phyloP scores from a whole-genome alignment of 1,140 invertebrate species.

The Brachionus asplanchnoidis region DNA sequence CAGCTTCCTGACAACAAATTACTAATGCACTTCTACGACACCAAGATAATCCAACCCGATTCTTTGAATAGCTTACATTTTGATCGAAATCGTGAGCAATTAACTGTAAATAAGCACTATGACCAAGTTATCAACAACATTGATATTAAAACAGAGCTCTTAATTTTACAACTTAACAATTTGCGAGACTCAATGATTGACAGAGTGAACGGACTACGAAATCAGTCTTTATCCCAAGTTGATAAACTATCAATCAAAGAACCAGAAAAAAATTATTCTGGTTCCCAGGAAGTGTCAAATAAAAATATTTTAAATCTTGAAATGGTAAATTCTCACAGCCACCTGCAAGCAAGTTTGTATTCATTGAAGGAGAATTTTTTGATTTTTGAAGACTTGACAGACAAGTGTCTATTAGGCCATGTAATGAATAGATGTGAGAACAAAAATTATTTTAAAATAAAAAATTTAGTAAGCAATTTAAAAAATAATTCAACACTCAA shows the following conservation, averaged over 20 bases:
- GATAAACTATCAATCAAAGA: neutral
- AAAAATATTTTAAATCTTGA: neutral
- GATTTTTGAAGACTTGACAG: neutral
- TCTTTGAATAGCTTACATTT: neutral
- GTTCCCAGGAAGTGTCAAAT: neutral
- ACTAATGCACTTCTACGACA: neutral
- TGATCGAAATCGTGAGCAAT: neutral
- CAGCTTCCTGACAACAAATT: neutral
- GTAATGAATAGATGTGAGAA: neutral
- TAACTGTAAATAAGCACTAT: neutral
- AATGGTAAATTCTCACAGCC: neutral
- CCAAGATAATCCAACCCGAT: neutral
- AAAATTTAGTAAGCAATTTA: neutral
- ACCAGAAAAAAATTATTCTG: neutral
- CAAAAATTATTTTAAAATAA: constrained; percentile 35
- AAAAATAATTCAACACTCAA: neutral
- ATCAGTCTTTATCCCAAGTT: neutral
- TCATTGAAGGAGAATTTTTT: neutral
- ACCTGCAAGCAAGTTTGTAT: neutral
- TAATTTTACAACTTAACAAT: neutral
- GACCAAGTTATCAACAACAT: neutral
- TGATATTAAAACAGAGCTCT: neutral
- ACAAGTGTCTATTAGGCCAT: neutral
- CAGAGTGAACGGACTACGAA: neutral
- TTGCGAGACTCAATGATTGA: neutral